These are phyloP conservation scores for Gibbula magus DNA, from an alignment of 2,888 invertebrate species.

Conservation along the genomic window DNA sequence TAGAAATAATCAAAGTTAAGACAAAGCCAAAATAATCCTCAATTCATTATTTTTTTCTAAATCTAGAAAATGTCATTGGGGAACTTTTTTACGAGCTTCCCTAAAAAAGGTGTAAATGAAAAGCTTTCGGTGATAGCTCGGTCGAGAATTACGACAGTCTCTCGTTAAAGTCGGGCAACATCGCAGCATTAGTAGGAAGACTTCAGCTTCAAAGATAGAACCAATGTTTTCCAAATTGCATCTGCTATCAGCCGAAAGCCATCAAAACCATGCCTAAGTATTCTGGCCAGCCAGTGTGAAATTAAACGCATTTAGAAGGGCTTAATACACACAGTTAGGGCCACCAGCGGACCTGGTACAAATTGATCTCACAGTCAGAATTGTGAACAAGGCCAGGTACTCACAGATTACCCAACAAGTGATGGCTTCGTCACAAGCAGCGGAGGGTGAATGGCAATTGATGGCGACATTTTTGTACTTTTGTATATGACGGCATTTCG, in stretches of 20 bases:
- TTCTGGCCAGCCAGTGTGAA: background rate
- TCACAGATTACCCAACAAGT: background rate
- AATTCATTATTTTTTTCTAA: too few species aligned
- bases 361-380: background rate
- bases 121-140: too few species aligned
- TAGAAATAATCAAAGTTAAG: too few species aligned
- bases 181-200: background rate
- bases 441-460: background rate
- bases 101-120: too few species aligned
- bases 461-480: background rate
- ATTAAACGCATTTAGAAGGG: background rate
- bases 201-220: background rate
- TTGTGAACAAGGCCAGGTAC: background rate
- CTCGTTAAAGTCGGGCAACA: background rate
- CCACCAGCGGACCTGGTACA: background rate
- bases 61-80: too few species aligned
- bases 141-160: background rate
- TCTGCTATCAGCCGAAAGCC: background rate
- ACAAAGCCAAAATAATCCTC: too few species aligned
- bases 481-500: too few species aligned
- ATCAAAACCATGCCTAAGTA: background rate
- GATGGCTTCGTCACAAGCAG: background rate
- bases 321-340: background rate
- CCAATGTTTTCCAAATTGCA: slow-evolving; percentile 11
- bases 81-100: too few species aligned